phyloP scores from a whole-genome alignment of 2,888 invertebrate species.

The Polia nebulosa region DNA sequence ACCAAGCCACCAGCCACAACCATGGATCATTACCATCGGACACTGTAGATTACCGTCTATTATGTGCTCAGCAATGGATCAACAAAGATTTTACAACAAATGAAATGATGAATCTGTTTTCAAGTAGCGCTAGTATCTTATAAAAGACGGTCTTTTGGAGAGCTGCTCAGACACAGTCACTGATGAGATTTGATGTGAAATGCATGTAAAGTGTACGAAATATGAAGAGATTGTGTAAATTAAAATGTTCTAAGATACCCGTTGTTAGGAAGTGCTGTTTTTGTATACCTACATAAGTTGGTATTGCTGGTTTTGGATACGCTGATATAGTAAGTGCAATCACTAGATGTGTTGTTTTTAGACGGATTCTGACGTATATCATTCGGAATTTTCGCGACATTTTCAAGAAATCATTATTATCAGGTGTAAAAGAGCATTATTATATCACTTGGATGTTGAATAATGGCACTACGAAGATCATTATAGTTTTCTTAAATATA shows the following conservation, averaged over 20 bases:
- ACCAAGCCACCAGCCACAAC: slow-evolving; percentile 17
- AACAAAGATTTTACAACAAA: not conserved
- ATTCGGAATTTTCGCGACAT: not conserved
- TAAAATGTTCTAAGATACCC: slow-evolving; percentile 72
- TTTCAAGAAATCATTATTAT: not conserved
- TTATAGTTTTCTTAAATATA: too few species aligned
- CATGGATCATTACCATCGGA: too few species aligned
- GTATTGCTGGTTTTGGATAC: slow-evolving; percentile 82
- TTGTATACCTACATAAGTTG: slow-evolving; percentile 79
- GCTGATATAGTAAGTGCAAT: slow-evolving; percentile 79
- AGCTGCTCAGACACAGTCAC: slow-evolving; percentile 56
- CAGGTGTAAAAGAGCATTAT: too few species aligned
- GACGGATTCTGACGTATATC: too few species aligned
- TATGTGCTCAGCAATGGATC: slow-evolving; percentile 37
- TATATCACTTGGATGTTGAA: not conserved
- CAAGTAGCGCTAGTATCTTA: slow-evolving; percentile 58
- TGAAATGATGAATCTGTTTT: slow-evolving; percentile 26
- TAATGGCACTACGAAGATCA: too few species aligned
- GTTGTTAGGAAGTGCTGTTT: slow-evolving; percentile 80
- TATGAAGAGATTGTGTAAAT: slow-evolving; percentile 70
- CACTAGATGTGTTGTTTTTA: not conserved
- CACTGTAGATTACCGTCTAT: not conserved
- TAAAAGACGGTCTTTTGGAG: slow-evolving; percentile 56
- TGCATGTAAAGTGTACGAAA: slow-evolving; percentile 53
- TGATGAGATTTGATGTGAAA: slow-evolving; percentile 60